Evolutionary conservation across 2,113 vertebrate species (phyloP).

Genomic region (Heliornis fulica): DNA sequence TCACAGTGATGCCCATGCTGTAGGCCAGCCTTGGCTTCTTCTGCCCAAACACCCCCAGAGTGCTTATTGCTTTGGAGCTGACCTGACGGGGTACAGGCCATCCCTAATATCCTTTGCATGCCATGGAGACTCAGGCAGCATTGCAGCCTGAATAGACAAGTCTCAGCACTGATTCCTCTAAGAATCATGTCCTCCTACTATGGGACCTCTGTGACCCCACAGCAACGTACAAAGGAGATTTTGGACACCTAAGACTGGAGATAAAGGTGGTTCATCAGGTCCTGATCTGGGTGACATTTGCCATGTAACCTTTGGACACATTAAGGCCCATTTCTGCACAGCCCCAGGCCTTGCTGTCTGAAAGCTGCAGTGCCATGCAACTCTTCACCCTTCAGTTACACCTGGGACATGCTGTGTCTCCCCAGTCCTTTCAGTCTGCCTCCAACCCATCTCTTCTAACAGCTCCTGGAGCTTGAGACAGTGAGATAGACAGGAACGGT

Average conservation of each 20-base stretch:
- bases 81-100: not conserved
- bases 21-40: not conserved
- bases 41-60: not conserved
- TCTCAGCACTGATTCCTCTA: not conserved
- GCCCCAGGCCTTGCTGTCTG: not conserved
- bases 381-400: rapidly evolving
- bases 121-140: not conserved
- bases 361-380: not conserved
- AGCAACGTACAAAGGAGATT: not conserved
- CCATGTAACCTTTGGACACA: not conserved
- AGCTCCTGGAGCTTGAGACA: not conserved
- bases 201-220: rapidly evolving
- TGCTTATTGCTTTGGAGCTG: not conserved
- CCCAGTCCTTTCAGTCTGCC: not conserved
- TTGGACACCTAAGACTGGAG: not conserved
- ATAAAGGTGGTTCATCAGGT: not conserved
- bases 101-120: not conserved
- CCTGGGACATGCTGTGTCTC: not conserved
- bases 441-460: not conserved
- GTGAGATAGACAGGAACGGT: not conserved
- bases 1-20: not conserved
- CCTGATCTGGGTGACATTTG: not conserved
- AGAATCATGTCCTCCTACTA: not conserved
- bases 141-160: not conserved
- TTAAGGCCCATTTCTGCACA: rapidly evolving